These are phyloP conservation scores for Brienomyrus longianalis DNA, from an alignment of 2,113 vertebrate genomes.

Conservation along the genomic window DNA sequence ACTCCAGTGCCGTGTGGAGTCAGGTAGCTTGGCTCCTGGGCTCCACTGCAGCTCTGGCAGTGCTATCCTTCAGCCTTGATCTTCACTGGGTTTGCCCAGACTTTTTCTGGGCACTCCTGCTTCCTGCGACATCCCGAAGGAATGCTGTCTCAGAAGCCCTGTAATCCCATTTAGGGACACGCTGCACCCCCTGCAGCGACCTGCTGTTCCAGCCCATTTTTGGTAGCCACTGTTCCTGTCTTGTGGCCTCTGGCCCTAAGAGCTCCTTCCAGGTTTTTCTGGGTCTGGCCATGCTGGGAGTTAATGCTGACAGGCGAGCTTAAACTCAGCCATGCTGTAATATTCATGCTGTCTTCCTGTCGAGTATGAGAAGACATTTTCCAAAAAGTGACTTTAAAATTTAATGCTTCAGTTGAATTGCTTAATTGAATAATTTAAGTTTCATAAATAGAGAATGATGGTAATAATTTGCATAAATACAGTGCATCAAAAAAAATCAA, in stretches of 20 bases:
- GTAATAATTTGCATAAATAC: neutral
- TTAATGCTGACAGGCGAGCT: neutral
- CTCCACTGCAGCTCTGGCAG: neutral
- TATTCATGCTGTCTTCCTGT: neutral
- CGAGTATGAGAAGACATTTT: neutral
- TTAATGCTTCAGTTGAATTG: neutral
- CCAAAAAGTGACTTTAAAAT: conserved; percentile 1
- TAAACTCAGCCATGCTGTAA: neutral
- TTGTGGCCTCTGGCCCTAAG: neutral
- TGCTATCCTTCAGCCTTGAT: neutral
- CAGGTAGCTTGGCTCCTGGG: neutral
- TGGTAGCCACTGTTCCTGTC: neutral
- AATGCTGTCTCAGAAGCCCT: neutral
- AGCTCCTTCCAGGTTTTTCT: neutral
- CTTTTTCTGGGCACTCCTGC: neutral
- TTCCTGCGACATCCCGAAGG: neutral
- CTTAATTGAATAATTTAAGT: neutral
- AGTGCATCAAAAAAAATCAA: neutral
- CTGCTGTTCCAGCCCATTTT: neutral
- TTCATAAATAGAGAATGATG: neutral
- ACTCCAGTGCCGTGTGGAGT: neutral
- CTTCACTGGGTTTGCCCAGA: neutral
- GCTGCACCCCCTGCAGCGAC: neutral
- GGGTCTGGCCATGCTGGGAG: neutral
- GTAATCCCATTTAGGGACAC: neutral